Evolutionary conservation across 2,113 vertebrate species (phyloP), one percentile per base, ranked within the genome.

Genomic region (Otolemur garnettii): DNA sequence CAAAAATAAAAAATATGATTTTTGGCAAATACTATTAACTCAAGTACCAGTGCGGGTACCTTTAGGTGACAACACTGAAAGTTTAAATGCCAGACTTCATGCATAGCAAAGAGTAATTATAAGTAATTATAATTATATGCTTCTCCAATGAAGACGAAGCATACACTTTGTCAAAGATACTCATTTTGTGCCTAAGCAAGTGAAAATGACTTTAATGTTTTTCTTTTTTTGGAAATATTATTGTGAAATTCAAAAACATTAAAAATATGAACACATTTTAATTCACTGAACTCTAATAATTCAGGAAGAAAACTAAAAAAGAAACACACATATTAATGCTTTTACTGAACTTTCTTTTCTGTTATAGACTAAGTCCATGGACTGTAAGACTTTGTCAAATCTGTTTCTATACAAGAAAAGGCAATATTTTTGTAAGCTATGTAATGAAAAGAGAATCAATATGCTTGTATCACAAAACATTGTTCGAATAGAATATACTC

Each of bases 191-290:
- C 6, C 57, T 9, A 87, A 83, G 33, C 53, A 75, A 85, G 33
- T 80, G 11, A 75, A 82, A 92, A 74, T 55, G 50, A 50, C 26
- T 87, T 62, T 45, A 80, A 77, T 75, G 35, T n/a, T 86, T 66
- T 30, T 89, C 6, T 57, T 21, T 87, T 94, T 96, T 80, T 45
- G 85, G 64, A 96, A 93, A 87, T 79, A 57, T 59, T 64, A 57
- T 50, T 53, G 6, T 85, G 21, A 89, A 71, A 91, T 45, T 59
- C 33, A 94, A 91, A 68, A 4, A 33, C 22, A 83, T 38, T 22
- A 72, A 74, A 72, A 75, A 81, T 91, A 87, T 55, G 30, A 96
- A 62, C 9, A 72, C 4, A 68, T 66, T 96, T 97, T 75, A 84
- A 66, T 71, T 96, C 79, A 93, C 30, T 28, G 15, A 92, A 21